These are phyloP conservation scores for Bombus balteatus DNA, from an alignment of 1,140 invertebrate genomes.

Conservation along the genomic window DNA sequence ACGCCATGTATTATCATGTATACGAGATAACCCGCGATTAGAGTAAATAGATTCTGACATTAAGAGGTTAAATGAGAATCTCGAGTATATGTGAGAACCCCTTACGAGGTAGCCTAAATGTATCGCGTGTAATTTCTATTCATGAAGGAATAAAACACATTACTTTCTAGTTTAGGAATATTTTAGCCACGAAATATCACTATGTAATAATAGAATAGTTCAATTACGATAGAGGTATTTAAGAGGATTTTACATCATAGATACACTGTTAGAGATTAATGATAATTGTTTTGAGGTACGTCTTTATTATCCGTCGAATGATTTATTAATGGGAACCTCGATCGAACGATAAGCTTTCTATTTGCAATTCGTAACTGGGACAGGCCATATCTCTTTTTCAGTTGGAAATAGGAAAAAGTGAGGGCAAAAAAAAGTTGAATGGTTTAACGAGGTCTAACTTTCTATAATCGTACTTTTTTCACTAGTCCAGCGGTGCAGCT, in stretches of 20 bases:
- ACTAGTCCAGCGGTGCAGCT: not conserved
- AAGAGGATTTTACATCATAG: not conserved
- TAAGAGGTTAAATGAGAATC: conserved; percentile 10
- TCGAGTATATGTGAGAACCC: not conserved
- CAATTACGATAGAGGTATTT: not conserved
- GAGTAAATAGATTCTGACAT: conserved; percentile 17
- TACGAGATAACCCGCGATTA: conserved; percentile 9
- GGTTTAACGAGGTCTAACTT: conserved; percentile 15
- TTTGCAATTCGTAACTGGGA: conserved; percentile 3
- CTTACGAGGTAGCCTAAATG: not conserved
- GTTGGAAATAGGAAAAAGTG: not conserved
- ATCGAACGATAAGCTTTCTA: conserved; percentile 13
- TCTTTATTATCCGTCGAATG: not conserved
- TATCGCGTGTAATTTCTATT: conserved; percentile 8
- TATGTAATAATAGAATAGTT: not conserved
- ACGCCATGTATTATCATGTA: not conserved
- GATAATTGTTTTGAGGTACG: too few species aligned
- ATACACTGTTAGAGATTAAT: not conserved
- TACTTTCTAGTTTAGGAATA: not conserved
- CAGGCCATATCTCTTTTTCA: conserved; percentile 1
- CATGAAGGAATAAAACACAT: conserved; percentile 14
- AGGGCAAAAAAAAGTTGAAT: not conserved
- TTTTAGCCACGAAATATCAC: not conserved
- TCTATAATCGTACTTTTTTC: conserved; percentile 14
- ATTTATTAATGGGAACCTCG: too few species aligned